Conservation (phyloP, 2,888 invertebrate genomes). For the Tryphoninae sp. region DNA sequence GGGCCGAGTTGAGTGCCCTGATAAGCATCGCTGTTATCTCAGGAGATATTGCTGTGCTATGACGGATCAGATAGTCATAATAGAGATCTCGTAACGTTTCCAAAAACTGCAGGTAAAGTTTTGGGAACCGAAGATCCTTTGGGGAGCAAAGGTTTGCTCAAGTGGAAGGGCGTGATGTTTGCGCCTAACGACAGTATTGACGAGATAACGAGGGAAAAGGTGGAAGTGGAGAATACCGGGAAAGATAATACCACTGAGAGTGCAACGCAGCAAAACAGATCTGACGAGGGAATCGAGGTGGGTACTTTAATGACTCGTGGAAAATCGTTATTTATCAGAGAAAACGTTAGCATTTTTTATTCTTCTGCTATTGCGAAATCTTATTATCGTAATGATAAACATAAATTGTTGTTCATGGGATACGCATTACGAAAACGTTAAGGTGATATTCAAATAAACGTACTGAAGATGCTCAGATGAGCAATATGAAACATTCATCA, state of each 20-base stretch:
- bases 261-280: constrained; percentile 44
- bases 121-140: constrained; percentile 80
- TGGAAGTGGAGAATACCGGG: constrained; percentile 78
- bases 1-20: constrained; percentile 6
- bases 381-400: not conserved
- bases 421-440: too few species aligned
- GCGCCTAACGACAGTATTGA: constrained; percentile 85
- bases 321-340: not conserved
- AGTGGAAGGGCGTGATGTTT: constrained; percentile 90
- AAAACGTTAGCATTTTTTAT: not conserved
- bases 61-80: constrained; percentile 22
- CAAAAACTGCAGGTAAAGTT: constrained; percentile 72
- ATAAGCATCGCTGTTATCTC: constrained; percentile 52
- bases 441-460: too few species aligned
- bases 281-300: constrained; percentile 57
- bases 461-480: too few species aligned
- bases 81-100: constrained; percentile 7
- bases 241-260: constrained; percentile 78
- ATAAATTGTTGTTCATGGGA: not conserved
- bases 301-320: constrained; percentile 16
- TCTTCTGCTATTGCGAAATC: not conserved
- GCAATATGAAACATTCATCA: too few species aligned
- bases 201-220: constrained; percentile 82
- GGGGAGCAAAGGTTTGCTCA: constrained; percentile 85
- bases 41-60: constrained; percentile 27